These are phyloP conservation scores for Drosophila albomicans DNA, from an alignment of 1,140 invertebrate species.

Conservation along the genomic window DNA sequence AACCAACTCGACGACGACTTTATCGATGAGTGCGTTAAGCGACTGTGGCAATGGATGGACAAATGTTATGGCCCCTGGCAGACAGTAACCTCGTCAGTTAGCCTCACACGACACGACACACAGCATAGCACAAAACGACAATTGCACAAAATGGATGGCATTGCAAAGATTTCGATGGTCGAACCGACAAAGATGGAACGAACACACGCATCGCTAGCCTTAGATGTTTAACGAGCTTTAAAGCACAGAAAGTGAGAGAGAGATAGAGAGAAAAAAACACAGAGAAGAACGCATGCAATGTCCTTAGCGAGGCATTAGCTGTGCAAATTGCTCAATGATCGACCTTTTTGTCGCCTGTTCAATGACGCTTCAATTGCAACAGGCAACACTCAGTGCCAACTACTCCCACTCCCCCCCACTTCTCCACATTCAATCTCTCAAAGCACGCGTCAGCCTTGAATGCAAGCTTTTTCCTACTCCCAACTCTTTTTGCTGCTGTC, in stretches of 20 bases:
- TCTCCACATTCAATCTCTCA: neutral
- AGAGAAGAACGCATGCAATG: neutral
- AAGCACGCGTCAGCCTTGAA: slow-evolving; percentile 19
- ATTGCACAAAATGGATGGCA: slow-evolving; percentile 59
- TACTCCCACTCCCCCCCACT: neutral
- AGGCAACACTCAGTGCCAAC: slow-evolving; percentile 13
- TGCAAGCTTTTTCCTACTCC: too few species aligned
- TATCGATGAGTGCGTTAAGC: slow-evolving; percentile 40
- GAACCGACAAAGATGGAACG: slow-evolving; percentile 40
- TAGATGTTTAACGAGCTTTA: neutral
- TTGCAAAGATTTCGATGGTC: slow-evolving; percentile 31
- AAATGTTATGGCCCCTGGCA: slow-evolving; percentile 20
- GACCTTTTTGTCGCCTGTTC: slow-evolving; percentile 69
- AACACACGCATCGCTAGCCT: neutral
- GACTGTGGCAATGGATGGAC: slow-evolving; percentile 16
- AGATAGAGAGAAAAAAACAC: neutral
- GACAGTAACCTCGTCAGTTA: neutral
- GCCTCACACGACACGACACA: slow-evolving; percentile 1
- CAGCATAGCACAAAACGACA: slow-evolving; percentile 51
- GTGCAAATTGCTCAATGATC: slow-evolving; percentile 41
- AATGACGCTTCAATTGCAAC: slow-evolving; percentile 69
- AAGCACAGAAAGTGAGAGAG: neutral
- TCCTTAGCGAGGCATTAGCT: slow-evolving; percentile 28
- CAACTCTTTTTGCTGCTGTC: neutral
- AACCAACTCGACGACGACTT: too few species aligned